Conservation (phyloP, 2,888 invertebrate species). For the Chesias legatella region DNA sequence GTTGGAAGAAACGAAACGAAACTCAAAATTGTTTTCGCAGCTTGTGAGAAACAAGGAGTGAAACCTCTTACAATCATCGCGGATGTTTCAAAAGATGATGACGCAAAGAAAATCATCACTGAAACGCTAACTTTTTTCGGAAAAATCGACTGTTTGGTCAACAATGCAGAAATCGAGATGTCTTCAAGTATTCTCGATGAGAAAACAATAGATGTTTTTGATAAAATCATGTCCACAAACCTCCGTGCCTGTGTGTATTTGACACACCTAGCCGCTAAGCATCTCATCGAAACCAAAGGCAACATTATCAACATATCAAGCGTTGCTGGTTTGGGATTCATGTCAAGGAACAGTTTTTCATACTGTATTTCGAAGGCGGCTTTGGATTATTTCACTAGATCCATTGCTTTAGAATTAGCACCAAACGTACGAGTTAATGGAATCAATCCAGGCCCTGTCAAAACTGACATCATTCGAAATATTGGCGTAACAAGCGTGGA, state of each 20-base stretch:
- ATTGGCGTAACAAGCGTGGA: slow-evolving; percentile 42
- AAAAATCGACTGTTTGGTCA: slow-evolving; percentile 37
- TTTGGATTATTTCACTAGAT: slow-evolving; percentile 92
- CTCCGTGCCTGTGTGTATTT: slow-evolving; percentile 33
- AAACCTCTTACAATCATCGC: slow-evolving; percentile 32
- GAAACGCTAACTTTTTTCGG: slow-evolving; percentile 29
- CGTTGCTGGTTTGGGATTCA: slow-evolving; percentile 22
- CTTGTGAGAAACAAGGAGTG: slow-evolving; percentile 20
- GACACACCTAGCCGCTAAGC: slow-evolving; percentile 34
- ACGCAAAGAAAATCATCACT: slow-evolving; percentile 30
- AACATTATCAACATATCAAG: slow-evolving; percentile 44
- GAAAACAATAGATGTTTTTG: slow-evolving; percentile 31
- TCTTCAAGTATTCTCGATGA: slow-evolving; percentile 24
- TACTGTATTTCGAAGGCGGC: slow-evolving; percentile 39
- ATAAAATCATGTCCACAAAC: slow-evolving; percentile 35
- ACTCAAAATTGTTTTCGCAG: slow-evolving; percentile 25
- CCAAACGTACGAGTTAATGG: slow-evolving; percentile 88
- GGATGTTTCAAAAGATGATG: slow-evolving; percentile 35
- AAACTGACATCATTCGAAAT: slow-evolving; percentile 41
- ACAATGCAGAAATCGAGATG: slow-evolving; percentile 36
- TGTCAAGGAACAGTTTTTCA: slow-evolving; percentile 14
- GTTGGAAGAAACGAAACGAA: slow-evolving; percentile 32
- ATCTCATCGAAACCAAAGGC: slow-evolving; percentile 38
- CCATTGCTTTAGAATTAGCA: slow-evolving; percentile 89
- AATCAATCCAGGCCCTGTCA: slow-evolving; percentile 92